phyloP scores from a whole-genome alignment of 2,113 vertebrate species.

The Istiophorus platypterus region DNA sequence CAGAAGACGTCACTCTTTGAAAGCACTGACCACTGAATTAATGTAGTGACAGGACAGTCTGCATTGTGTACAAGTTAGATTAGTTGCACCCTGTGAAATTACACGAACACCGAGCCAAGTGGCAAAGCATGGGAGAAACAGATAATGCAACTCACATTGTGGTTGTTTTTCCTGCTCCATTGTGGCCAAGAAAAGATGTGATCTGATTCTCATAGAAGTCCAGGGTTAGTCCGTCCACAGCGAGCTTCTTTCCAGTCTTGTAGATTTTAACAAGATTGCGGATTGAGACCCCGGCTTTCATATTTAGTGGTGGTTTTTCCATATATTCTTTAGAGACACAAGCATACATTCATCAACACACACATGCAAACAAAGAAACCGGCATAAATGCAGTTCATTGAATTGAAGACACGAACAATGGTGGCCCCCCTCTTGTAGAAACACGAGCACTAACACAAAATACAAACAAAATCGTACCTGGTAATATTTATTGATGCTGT shows the following conservation, averaged over 20 bases:
- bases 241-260: slow-evolving; percentile 93
- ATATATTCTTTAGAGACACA: slow-evolving; percentile 85
- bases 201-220: slow-evolving; percentile 98
- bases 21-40: slow-evolving; percentile 48
- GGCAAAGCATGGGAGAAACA: neutral
- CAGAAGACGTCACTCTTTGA: slow-evolving; percentile 38
- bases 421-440: neutral
- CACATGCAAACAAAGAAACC: neutral
- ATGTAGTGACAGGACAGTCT: slow-evolving; percentile 30
- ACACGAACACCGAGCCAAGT: slow-evolving; percentile 35
- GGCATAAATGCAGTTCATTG: neutral
- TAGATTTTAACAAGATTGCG: slow-evolving; percentile 97
- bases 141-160: slow-evolving; percentile 90
- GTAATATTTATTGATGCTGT: neutral
- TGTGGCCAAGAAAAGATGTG: slow-evolving; percentile 98
- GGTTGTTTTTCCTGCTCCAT: slow-evolving; percentile 98
- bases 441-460: neutral
- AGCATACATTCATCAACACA: slow-evolving; percentile 2
- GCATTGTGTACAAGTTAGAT: slow-evolving; percentile 49
- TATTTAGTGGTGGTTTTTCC: slow-evolving; percentile 88
- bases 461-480: neutral
- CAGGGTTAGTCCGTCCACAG: slow-evolving; percentile 93
- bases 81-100: slow-evolving; percentile 45
- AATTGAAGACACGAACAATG: too few species aligned
- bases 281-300: slow-evolving; percentile 92